Percentiles rank a stretch among this genome's conserved stretches.
Evolutionary conservation across 2,797 vertebrate genomes (phyloP).

Genomic region (Pipistrellus nathusii): DNA sequence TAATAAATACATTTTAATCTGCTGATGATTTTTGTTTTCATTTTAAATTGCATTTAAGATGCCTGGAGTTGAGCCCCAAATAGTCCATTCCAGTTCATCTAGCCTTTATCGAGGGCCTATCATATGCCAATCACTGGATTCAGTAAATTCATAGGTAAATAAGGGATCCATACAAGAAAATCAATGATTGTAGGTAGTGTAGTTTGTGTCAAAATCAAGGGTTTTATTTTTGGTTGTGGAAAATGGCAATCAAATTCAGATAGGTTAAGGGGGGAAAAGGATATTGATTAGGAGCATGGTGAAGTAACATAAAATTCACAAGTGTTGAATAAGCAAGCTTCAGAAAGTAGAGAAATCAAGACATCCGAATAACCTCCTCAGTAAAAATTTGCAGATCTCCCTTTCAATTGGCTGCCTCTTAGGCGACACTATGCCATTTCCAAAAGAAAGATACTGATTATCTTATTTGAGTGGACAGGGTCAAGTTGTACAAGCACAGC

Average conservation of each 20-base stretch:
- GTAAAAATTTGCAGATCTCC: not conserved
- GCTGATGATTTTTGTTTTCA: not conserved
- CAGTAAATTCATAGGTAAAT: not conserved
- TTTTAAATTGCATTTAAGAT: not conserved
- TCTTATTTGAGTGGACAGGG: not conserved
- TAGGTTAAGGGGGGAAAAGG: not conserved
- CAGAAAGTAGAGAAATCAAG: not conserved
- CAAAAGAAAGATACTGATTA: not conserved
- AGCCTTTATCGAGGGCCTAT: not conserved
- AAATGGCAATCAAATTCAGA: not conserved
- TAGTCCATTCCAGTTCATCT: not conserved
- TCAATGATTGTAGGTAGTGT: not conserved
- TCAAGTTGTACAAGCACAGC: not conserved
- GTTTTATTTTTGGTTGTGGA: not conserved
- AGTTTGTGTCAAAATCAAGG: not conserved
- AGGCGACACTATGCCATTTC: not conserved
- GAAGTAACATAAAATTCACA: not conserved
- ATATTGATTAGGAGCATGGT: not conserved
- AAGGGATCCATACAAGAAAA: not conserved
- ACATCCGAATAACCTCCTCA: not conserved
- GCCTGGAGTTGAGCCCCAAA: not conserved
- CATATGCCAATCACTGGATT: not conserved
- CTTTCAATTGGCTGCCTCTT: not conserved
- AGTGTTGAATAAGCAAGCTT: not conserved
- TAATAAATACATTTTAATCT: not conserved